These are phyloP conservation scores for Nixonia krombeini DNA, from an alignment of 1,140 invertebrate species.

Conservation along the genomic window DNA sequence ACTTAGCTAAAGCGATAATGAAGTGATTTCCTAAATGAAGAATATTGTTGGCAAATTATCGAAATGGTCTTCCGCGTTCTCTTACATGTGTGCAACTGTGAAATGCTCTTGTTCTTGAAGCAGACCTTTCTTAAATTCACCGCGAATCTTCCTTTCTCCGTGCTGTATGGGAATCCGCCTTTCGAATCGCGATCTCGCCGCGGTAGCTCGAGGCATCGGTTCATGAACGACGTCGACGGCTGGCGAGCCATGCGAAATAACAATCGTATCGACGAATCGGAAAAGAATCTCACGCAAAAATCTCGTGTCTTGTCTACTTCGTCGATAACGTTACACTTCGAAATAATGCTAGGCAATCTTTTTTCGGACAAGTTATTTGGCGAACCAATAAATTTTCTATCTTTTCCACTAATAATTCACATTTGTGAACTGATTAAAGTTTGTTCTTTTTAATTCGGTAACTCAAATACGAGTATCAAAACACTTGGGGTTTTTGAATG, in stretches of 20 bases:
- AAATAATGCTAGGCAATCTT: too few species aligned
- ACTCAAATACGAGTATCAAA: too few species aligned
- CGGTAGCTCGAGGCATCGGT: constrained; percentile 7
- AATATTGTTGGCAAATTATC: too few species aligned
- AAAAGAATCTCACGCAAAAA: not conserved
- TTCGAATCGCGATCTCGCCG: constrained; percentile 14
- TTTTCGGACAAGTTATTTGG: too few species aligned
- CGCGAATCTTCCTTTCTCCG: constrained; percentile 19
- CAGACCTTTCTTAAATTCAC: constrained; percentile 13
- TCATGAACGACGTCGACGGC: not conserved
- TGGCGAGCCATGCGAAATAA: not conserved
- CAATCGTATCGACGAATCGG: constrained; percentile 1
- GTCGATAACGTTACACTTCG: not conserved
- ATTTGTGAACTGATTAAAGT: too few species aligned
- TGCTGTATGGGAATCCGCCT: constrained; percentile 18
- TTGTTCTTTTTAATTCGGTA: too few species aligned
- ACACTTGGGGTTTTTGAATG: too few species aligned
- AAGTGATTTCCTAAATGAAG: too few species aligned
- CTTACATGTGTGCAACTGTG: constrained; percentile 1
- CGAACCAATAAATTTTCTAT: too few species aligned
- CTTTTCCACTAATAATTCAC: too few species aligned
- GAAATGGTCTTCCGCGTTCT: too few species aligned
- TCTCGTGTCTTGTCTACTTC: not conserved
- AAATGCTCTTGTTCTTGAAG: constrained; percentile 20
- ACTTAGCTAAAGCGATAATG: too few species aligned